Conservation (phyloP, 2,113 vertebrate genomes). For the Lagopus leucura region DNA sequence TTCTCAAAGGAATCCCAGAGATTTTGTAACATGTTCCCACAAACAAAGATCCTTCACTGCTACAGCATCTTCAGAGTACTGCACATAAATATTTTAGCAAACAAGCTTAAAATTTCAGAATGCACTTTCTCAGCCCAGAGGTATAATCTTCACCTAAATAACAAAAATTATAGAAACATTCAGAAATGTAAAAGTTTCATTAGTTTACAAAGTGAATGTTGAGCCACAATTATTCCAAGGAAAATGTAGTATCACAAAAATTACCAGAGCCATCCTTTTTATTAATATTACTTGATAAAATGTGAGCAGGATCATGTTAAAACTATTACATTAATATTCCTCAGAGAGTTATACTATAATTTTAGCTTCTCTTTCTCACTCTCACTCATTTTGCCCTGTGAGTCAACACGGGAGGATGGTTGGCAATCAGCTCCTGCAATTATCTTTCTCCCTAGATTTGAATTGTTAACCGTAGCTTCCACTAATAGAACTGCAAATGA, state of each 20-base stretch:
- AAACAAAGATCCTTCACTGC: neutral
- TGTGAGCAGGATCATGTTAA: slow-evolving; percentile 52
- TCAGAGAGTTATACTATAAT: slow-evolving; percentile 56
- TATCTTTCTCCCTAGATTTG: slow-evolving; percentile 67
- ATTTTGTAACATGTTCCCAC: neutral
- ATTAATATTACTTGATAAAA: slow-evolving; percentile 60
- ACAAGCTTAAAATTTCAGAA: slow-evolving; percentile 20
- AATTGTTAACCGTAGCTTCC: slow-evolving; percentile 67
- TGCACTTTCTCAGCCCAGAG: neutral
- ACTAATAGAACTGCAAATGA: slow-evolving; percentile 74
- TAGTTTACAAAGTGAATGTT: neutral
- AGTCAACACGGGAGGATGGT: slow-evolving; percentile 67
- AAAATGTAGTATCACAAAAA: slow-evolving; percentile 45
- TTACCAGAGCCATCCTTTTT: slow-evolving; percentile 34
- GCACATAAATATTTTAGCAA: slow-evolving; percentile 17
- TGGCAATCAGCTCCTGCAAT: slow-evolving; percentile 76
- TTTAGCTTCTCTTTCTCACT: slow-evolving; percentile 67
- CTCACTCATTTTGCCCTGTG: slow-evolving; percentile 63
- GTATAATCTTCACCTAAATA: neutral
- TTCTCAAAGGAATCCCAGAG: neutral
- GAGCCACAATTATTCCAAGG: slow-evolving; percentile 27
- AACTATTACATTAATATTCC: slow-evolving; percentile 75
- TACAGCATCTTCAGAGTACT: neutral
- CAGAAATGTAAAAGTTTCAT: neutral
- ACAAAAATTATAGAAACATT: neutral